phyloP scores from a whole-genome alignment of 2,888 invertebrate genomes.

The Epicampocera succincta region DNA sequence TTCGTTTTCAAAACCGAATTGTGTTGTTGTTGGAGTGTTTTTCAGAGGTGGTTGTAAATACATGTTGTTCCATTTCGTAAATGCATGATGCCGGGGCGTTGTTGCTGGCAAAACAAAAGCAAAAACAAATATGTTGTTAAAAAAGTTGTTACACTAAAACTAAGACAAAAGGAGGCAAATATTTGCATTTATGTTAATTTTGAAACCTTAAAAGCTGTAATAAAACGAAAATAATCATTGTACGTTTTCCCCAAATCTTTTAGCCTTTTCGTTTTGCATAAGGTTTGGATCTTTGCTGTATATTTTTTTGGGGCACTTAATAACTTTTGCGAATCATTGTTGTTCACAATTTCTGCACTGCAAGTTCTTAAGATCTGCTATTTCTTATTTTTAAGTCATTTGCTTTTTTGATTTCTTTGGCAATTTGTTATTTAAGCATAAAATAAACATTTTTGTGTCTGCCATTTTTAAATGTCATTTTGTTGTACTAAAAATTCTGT shows the following conservation, averaged over 20 bases:
- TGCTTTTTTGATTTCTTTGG: constrained; percentile 17
- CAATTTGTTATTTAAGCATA: constrained; percentile 16
- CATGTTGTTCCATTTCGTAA: constrained; percentile 27
- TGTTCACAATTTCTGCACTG: constrained; percentile 37
- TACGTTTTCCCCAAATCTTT: not conserved
- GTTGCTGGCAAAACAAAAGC: not conserved
- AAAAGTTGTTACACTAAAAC: constrained; percentile 8
- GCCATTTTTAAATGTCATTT: constrained; percentile 50
- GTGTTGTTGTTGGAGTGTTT: not conserved
- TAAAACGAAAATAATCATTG: not conserved
- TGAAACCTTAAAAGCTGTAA: not conserved
- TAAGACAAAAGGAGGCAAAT: constrained; percentile 13
- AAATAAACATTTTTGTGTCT: constrained; percentile 9
- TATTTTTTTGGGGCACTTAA: too few species aligned
- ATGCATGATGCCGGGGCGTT: constrained; percentile 57
- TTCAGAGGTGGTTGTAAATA: constrained; percentile 36
- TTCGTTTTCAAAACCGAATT: constrained; percentile 14
- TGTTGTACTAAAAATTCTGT: constrained; percentile 27
- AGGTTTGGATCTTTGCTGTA: too few species aligned
- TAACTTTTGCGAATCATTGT: not conserved
- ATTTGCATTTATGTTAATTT: constrained; percentile 36
- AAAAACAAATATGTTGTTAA: not conserved
- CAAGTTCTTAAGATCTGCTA: constrained; percentile 13
- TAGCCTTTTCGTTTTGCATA: too few species aligned
- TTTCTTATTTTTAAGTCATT: constrained; percentile 10